Conservation (phyloP, 2,113 vertebrate genomes). For the Bambusicola thoracicus region DNA sequence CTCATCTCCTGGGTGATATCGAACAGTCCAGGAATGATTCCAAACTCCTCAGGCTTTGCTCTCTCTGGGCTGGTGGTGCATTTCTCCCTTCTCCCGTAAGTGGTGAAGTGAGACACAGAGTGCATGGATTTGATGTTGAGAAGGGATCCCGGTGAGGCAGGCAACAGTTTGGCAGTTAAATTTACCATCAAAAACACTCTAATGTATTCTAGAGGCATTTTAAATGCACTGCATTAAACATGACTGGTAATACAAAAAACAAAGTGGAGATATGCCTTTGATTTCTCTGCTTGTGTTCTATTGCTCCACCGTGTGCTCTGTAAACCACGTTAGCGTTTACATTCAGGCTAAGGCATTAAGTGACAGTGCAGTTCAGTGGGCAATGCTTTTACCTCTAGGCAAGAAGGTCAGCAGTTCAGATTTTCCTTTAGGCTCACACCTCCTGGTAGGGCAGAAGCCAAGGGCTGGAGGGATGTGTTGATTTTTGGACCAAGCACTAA, state of each 20-base stretch:
- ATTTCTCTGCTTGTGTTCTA: slow-evolving; percentile 56
- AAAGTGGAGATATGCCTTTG: slow-evolving; percentile 43
- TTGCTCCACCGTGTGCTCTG: not conserved
- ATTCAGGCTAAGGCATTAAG: slow-evolving; percentile 32
- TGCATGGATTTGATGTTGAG: not conserved
- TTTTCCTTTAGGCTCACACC: slow-evolving; percentile 27
- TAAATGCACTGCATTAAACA: slow-evolving; percentile 59
- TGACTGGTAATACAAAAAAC: slow-evolving; percentile 50
- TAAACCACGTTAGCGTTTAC: slow-evolving; percentile 37
- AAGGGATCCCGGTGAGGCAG: slow-evolving; percentile 31
- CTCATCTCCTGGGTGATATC: slow-evolving; percentile 27
- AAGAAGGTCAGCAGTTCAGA: not conserved
- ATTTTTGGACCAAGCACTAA: slow-evolving; percentile 37
- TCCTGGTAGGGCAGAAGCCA: not conserved
- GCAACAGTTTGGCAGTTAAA: slow-evolving; percentile 48
- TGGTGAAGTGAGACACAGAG: slow-evolving; percentile 21
- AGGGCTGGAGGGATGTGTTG: not conserved
- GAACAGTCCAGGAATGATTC: not conserved
- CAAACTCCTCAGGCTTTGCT: slow-evolving; percentile 18
- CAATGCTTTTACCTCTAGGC: slow-evolving; percentile 30
- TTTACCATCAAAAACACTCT: slow-evolving; percentile 44
- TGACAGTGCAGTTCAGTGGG: not conserved
- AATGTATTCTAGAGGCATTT: slow-evolving; percentile 51
- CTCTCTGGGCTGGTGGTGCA: not conserved
- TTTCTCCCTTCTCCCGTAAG: slow-evolving; percentile 9